Percentiles rank a stretch among this genome's conserved stretches.
Evolutionary conservation across 2,797 vertebrate genomes (phyloP).

Genomic region (Amazona ochrocephala): DNA sequence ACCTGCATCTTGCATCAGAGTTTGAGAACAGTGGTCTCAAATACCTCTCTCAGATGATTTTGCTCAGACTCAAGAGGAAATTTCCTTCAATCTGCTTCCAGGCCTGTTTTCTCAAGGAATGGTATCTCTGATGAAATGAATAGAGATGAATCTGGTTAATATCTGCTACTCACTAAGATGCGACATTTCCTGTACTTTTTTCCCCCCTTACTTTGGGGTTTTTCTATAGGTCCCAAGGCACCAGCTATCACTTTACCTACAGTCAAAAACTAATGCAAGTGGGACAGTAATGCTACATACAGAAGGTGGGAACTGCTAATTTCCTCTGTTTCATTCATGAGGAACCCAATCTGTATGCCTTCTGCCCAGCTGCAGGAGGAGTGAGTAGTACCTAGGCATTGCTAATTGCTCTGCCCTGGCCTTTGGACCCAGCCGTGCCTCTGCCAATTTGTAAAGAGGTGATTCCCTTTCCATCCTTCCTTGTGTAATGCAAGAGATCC

Average conservation of each 20-base stretch:
- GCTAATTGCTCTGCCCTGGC: not conserved
- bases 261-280: not conserved
- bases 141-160: not conserved
- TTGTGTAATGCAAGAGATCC: not conserved
- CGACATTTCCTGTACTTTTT: rapidly evolving
- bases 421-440: not conserved
- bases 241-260: not conserved
- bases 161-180: not conserved
- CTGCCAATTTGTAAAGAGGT: not conserved
- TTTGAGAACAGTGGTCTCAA: not conserved
- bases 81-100: not conserved
- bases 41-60: not conserved
- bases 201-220: rapidly evolving
- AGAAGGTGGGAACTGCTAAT: not conserved
- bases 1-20: not conserved
- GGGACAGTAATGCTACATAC: not conserved
- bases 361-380: not conserved
- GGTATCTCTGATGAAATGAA: not conserved
- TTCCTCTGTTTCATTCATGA: not conserved
- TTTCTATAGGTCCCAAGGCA: not conserved
- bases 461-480: not conserved
- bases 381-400: not conserved
- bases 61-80: not conserved
- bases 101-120: not conserved
- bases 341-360: not conserved